A percentile compares a stretch with the other conserved stretches of the same genome.
Evolutionary conservation across 2,888 invertebrate species (phyloP).

Genomic region (Criorhina ranunculi): DNA sequence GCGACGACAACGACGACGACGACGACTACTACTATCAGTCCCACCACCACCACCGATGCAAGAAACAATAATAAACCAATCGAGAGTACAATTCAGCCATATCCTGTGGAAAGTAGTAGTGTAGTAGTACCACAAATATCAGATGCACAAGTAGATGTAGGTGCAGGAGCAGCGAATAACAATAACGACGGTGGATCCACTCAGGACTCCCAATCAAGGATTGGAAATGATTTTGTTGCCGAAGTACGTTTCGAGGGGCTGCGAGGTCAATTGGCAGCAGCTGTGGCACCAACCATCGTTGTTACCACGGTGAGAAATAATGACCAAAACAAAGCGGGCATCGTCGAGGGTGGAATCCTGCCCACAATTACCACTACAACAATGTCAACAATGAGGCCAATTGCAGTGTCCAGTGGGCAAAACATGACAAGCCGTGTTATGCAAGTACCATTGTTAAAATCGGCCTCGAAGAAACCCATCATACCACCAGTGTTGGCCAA

Average conservation of each 20-base stretch:
- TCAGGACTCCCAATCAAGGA: conserved; percentile 43
- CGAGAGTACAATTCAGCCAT: conserved; percentile 77
- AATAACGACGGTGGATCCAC: conserved; percentile 43
- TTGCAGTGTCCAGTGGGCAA: conserved; percentile 25
- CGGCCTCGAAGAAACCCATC: conserved; percentile 86
- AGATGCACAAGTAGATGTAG: conserved; percentile 50
- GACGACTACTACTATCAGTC: conserved; percentile 8
- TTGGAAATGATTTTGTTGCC: conserved; percentile 71
- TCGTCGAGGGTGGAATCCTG: conserved; percentile 28
- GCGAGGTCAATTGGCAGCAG: conserved; percentile 47
- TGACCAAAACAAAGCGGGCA: conserved; percentile 55
- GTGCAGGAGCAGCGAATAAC: conserved; percentile 43
- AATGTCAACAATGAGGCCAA: conserved; percentile 37
- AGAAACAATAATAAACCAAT: conserved; percentile 61
- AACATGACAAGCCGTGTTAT: conserved; percentile 81
- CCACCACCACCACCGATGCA: conserved; percentile 52
- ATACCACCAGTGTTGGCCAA: conserved; percentile 84
- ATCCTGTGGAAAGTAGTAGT: conserved; percentile 67
- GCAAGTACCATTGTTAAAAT: conserved; percentile 82
- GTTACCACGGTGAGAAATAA: conserved; percentile 70
- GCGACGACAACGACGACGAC: conserved; percentile 14
- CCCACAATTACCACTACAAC: conserved; percentile 40
- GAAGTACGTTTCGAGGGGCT: conserved; percentile 75
- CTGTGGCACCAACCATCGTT: conserved; percentile 73
- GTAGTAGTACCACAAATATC: conserved; percentile 49